Evolutionary conservation across 2,888 invertebrate species (phyloP).

Genomic region (Arenicola marina): DNA sequence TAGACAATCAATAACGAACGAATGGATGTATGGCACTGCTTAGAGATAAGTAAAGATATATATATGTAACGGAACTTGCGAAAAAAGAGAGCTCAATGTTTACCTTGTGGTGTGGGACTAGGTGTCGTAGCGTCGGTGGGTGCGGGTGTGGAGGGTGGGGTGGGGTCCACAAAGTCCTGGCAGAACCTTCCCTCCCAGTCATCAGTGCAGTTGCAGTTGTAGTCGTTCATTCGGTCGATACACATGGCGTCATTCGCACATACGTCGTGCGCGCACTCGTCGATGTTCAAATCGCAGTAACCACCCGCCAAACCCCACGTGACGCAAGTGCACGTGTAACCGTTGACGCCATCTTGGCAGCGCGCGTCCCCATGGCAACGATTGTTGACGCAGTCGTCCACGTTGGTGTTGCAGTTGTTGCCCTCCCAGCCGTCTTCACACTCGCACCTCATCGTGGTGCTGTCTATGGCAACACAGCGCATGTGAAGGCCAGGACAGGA

Average conservation of each 20-base stretch:
- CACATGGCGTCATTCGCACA: constrained; percentile 21
- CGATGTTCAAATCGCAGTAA: constrained; percentile 16
- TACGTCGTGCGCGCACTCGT: constrained; percentile 14
- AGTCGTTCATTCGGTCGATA: constrained; percentile 5
- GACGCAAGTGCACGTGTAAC: constrained; percentile 12
- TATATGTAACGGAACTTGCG: no score
- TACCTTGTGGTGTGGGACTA: no score
- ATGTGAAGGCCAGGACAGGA: neutral
- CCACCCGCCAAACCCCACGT: constrained; percentile 11
- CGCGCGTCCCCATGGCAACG: constrained; percentile 3
- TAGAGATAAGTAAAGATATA: no score
- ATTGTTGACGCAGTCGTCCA: neutral
- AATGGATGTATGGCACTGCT: no score
- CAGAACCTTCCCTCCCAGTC: constrained; percentile 9
- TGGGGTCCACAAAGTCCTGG: no score
- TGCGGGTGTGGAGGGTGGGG: no score
- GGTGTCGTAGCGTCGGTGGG: no score
- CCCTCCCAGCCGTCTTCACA: constrained; percentile 5
- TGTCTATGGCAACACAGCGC: neutral
- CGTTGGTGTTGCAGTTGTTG: neutral
- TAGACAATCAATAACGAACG: no score
- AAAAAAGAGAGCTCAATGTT: no score
- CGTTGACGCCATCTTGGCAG: constrained; percentile 10
- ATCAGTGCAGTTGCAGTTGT: constrained; percentile 8
- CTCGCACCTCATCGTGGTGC: neutral